Evolutionary conservation across 1,140 invertebrate species (phyloP).

Genomic region (Hylaeus anthracinus): DNA sequence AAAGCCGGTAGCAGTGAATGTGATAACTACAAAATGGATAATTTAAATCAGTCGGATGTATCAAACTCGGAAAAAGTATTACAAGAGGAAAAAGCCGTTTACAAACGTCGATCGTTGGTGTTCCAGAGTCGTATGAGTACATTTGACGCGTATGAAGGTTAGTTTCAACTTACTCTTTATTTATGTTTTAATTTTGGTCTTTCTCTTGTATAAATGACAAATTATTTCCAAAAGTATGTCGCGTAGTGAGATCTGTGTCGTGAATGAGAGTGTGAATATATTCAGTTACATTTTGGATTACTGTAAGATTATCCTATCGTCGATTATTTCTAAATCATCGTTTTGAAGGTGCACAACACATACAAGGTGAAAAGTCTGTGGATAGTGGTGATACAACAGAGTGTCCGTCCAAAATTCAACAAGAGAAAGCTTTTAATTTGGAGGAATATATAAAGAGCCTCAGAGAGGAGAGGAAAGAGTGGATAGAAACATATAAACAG

Average conservation of each 20-base stretch:
- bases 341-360: neutral
- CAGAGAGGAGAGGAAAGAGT: conserved; percentile 64
- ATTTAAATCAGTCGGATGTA: neutral
- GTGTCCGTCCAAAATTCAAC: neutral
- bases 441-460: conserved; percentile 64
- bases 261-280: neutral
- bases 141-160: conserved; percentile 45
- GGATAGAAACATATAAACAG: conserved; percentile 60
- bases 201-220: neutral
- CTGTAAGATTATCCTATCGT: neutral
- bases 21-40: conserved; percentile 34
- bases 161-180: conserved; percentile 17
- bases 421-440: conserved; percentile 60
- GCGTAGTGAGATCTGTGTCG: neutral
- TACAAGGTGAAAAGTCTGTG: neutral
- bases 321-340: neutral
- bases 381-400: neutral
- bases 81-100: conserved; percentile 2
- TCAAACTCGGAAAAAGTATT: neutral
- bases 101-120: conserved; percentile 67
- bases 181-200: neutral
- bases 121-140: conserved; percentile 53
- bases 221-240: neutral
- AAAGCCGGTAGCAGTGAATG: too few species aligned
- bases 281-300: neutral